Base-by-base conservation (phyloP, 2,888 invertebrate species). In the Orgyia antiqua region DNA sequence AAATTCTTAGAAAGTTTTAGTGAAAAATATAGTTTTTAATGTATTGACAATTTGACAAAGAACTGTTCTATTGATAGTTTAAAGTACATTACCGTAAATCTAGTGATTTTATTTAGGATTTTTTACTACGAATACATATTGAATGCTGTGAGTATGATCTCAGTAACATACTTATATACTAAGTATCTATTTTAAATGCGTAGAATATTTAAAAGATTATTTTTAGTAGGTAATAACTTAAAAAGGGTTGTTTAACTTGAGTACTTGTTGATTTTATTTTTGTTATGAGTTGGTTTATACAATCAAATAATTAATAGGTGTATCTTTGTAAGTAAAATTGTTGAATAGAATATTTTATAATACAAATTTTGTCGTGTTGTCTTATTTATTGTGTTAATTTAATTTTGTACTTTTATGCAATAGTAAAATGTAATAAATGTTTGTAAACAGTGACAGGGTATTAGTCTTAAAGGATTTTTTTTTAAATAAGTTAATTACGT, bases 61-160 rank as follows among this genome's bases (percentile, higher is more conserved):
- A 24, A 13, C 2, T 24, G 24, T 3, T 13, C 8, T 12, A 21
- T 3, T 36, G 29, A 33, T 35, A 38, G 24, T 10, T 29, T 31
- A 39, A 40, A 23, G 11, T 29, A 35, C 15, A 33, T 38, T 45
- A 47, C 35, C 32, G 29, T 44, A 43, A 26, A 38, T 6, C 29
- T 44, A 35, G 29, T 37, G 38, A 28, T 19, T 21, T 13, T 9
- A 10, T 2, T 23, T 23, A 19, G n/a, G 4, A 23, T 23, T 9
- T 20, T 20, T 9, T 46, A 29, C 31, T 42, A 29, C 30, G 25
- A 47, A 44, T 35, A 47, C 40, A 45, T 62, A 63, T 18, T 61
- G 56, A 52, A 76, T 58, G 80, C 80, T 82, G 79, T 82, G 80
- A 82, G 72, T 58, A 63, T 62, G 80, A 82, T 82, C 80, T 82